Base-by-base conservation (phyloP, 2,888 invertebrate species). In the Mechanitis messenoides region DNA sequence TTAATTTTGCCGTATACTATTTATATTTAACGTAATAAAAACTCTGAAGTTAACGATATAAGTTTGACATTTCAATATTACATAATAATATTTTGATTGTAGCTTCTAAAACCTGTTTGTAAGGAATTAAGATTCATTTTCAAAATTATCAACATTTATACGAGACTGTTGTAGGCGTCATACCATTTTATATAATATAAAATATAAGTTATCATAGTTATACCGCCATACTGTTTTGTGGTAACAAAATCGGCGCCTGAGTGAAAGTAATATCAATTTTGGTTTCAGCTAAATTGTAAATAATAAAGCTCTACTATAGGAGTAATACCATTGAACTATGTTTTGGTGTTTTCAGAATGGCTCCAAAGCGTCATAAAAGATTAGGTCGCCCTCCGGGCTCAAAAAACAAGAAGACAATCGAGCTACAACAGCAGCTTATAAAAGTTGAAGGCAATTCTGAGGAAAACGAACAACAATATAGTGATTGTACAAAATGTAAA, bases 211-310 rank as follows among this genome's bases (percentile, higher is more conserved):
- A 38, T 56, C 42, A 57, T 57, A 59, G 58, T 60, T 59, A 66
- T 62, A 63, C 56, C 59, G 61, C 54, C 59, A 54, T 62, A 62
- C 57, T 64, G 20, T 46, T 59, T 62, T 63, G 50, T 61, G 45
- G 56, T 64, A 66, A 61, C 60, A 64, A 61, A 66, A 66, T 61
- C 65, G 77, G 83, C 88, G 88, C 88, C 88, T 88, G 85, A 77
- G 84, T 85, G 85, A 87, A 86, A 85, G 81, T 79, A 82, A 81
- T 86, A 88, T 85, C 87, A 87, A 87, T 82, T 71, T 78, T 76
- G 74, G 69, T 74, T 71, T 67, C 69, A 71, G 74, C 72, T 71
- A 72, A 76, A 74, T 62, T 64, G 62, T 50, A 62, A 61, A 61
- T 12, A 64, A 50, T 62, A 65, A 64, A 62, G 60, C 55, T 61